These are phyloP conservation scores for Meteorus cinctellus DNA, from an alignment of 2,888 invertebrate genomes.

Conservation along the genomic window DNA sequence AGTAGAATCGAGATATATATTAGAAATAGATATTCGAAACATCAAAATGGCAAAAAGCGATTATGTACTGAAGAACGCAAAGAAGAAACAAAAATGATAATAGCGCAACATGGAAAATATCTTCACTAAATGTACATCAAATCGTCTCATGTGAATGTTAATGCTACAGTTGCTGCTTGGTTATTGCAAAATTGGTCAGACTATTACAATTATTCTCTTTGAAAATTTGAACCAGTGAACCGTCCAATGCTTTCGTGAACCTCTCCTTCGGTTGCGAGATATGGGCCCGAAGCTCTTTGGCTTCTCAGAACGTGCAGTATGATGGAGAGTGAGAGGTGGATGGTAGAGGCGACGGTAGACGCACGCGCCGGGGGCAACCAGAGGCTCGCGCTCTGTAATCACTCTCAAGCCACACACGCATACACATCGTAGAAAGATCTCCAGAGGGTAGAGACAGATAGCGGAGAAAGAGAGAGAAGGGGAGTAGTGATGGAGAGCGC, in stretches of 20 bases:
- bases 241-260: constrained; percentile 63
- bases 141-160: constrained; percentile 22
- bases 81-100: not conserved
- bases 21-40: no score
- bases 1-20: no score
- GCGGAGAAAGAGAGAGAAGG: not conserved
- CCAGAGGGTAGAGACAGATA: constrained; percentile 32
- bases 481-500: constrained; percentile 40
- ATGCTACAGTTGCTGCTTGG: constrained; percentile 13
- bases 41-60: no score
- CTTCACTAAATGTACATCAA: not conserved
- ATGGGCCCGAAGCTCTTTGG: constrained; percentile 38
- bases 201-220: not conserved
- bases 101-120: not conserved
- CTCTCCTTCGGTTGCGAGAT: constrained; percentile 50
- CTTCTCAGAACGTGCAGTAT: constrained; percentile 51
- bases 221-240: constrained; percentile 7
- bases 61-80: not conserved
- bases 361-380: constrained; percentile 73
- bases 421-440: constrained; percentile 40
- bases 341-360: constrained; percentile 61
- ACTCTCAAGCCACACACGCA: constrained; percentile 62
- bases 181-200: not conserved
- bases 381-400: constrained; percentile 72
- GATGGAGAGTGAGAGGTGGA: constrained; percentile 4